phyloP scores from a whole-genome alignment of 2,113 vertebrate species.

The Piaya cayana region DNA sequence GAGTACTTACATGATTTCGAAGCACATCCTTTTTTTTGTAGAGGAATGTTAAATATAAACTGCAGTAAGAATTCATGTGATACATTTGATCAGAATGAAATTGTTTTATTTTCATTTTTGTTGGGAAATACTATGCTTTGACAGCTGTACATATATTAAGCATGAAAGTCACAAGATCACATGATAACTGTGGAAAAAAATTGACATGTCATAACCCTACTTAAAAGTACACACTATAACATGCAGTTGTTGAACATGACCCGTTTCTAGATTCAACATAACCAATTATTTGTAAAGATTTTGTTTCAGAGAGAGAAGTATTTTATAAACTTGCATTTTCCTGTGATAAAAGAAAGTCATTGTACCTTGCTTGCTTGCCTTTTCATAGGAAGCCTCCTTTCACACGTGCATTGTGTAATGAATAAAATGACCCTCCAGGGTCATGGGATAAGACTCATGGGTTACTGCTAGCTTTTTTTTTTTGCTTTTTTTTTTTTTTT shows the following conservation, averaged over 20 bases:
- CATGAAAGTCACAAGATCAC: constrained; percentile 26
- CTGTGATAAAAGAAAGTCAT: neutral
- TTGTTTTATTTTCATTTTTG: constrained; percentile 13
- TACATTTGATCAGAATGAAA: neutral
- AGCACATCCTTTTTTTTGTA: neutral
- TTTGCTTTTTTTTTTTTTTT: constrained; percentile 3
- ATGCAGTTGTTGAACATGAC: neutral
- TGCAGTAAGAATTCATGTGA: neutral
- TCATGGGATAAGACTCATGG: constrained; percentile 64
- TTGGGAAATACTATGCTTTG: constrained; percentile 25
- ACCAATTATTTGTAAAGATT: neutral
- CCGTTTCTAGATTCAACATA: neutral
- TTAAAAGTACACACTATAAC: neutral
- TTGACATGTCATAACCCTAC: neutral
- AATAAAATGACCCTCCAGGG: constrained; percentile 59
- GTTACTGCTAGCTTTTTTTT: neutral
- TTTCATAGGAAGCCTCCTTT: constrained; percentile 29
- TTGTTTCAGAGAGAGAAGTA: neutral
- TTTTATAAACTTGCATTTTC: neutral
- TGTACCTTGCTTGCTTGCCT: neutral
- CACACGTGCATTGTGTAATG: neutral
- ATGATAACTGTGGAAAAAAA: neutral
- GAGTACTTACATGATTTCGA: neutral
- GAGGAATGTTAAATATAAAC: neutral
- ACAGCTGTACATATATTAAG: neutral